Base-by-base conservation (phyloP, 2,888 invertebrate species). In the Teleogryllus oceanicus region DNA sequence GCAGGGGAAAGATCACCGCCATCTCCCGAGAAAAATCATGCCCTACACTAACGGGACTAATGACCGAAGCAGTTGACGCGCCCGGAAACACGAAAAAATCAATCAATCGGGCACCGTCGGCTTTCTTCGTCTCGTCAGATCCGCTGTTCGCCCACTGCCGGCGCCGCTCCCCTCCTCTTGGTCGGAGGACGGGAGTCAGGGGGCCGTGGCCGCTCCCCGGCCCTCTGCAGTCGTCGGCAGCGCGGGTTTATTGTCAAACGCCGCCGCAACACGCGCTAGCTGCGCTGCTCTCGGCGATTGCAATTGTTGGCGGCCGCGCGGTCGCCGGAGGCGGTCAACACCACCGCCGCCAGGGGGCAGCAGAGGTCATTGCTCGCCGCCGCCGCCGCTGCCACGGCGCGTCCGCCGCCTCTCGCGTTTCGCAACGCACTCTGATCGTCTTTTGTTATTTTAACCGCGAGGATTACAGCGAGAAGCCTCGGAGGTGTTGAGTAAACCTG, bases 371-470 rank as follows among this genome's bases (percentile, higher is more conserved):
- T 62, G 13, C 18, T 62, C 62, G 13, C 16, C 13, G n/a, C 2
- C 10, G 62, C 8, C n/a, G 13, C 62, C n/a, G 13, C 62, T 11
- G 62, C 62, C 62, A n/a, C 62, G n/a, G 4, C 62, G 13, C 62
- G 13, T 62, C 62, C n/a, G 13, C 62, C 62, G n/a, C 16, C 13
- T 18, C 62, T n/a, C n/a, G 16, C 62, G 62, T n/a, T 18, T 18
- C 62, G n/a, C 62, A 62, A n/a, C 62, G 62, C 62, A 62, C 62
- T 62, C 62, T n/a, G 62, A 62, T 62, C 62, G 62, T 62, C 62
- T 62, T 62, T 62, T 62, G 62, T 62, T 62, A 62, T 62, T 62
- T 62, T 62, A 62, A 62, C 62, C 62, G n/a, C 62, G 62, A 13
- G 62, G 62, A 62, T 62, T 62, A 62, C 62, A 13, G 62, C 62